A percentile compares a stretch with the other conserved stretches of the same genome.
Evolutionary conservation across 2,888 invertebrate species (phyloP).

Genomic region (Trichacis sp.): DNA sequence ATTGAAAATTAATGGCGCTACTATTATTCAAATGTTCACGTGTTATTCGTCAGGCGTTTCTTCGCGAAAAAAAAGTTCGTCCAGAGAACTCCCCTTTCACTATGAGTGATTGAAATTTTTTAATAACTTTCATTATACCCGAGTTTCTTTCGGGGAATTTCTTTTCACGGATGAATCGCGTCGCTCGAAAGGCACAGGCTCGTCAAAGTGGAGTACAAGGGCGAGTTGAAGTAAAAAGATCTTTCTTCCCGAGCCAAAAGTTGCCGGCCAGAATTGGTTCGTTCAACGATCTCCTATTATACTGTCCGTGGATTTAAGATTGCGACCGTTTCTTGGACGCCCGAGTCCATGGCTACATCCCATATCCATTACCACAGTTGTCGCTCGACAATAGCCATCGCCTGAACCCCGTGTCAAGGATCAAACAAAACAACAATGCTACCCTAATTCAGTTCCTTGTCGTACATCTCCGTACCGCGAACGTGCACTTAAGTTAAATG

Average conservation of each 20-base stretch:
- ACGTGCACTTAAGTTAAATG: conserved; percentile 27
- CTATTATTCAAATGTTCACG: conserved; percentile 28
- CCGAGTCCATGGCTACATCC: conserved; percentile 45
- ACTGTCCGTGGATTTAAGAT: conserved; percentile 34
- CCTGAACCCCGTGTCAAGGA: conserved; percentile 48
- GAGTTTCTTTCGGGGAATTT: conserved; percentile 7
- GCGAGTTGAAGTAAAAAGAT: background rate
- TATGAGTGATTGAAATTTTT: background rate
- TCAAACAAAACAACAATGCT: conserved; percentile 55
- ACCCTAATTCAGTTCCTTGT: conserved; percentile 52
- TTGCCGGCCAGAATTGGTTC: conserved; percentile 22
- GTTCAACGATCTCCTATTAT: conserved; percentile 27
- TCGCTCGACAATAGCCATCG: conserved; percentile 54
- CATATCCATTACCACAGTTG: conserved; percentile 52
- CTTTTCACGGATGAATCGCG: conserved; percentile 32
- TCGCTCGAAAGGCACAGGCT: conserved; percentile 33
- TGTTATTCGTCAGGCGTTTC: too few relatives aligned
- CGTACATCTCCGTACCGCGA: conserved; percentile 35
- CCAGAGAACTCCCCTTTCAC: background rate
- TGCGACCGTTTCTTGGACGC: conserved; percentile 32
- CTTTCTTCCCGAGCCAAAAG: conserved; percentile 20
- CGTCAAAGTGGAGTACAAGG: conserved; percentile 29
- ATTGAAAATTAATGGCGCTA: conserved; percentile 30
- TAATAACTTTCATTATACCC: background rate
- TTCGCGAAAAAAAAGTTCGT: conserved; percentile 6